These are phyloP conservation scores for Nycticorax nycticorax DNA, from an alignment of 2,113 vertebrate species.

Conservation along the genomic window DNA sequence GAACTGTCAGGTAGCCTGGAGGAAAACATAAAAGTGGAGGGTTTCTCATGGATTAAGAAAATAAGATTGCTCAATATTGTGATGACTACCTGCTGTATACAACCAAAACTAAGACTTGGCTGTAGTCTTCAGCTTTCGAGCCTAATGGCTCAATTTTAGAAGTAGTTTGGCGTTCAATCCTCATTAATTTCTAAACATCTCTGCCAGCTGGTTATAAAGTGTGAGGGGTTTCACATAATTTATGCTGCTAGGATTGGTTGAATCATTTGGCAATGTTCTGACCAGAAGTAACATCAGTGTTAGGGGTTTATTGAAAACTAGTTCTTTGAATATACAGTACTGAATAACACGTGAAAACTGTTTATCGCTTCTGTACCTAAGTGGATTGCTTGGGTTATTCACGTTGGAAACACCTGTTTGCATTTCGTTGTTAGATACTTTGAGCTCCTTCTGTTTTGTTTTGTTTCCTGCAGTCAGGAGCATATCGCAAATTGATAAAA, in stretches of 20 bases:
- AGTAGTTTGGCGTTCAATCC: not conserved
- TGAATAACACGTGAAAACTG: not conserved
- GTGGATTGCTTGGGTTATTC: not conserved
- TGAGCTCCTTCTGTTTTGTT: not conserved
- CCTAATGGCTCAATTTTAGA: not conserved
- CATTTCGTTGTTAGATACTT: not conserved
- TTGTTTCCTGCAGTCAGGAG: not conserved
- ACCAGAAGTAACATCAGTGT: not conserved
- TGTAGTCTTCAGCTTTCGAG: not conserved
- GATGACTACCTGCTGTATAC: not conserved
- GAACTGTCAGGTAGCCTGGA: slow-evolving; percentile 36
- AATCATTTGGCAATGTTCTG: not conserved
- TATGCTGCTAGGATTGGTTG: not conserved
- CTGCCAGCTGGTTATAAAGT: not conserved
- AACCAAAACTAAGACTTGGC: not conserved
- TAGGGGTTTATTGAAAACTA: not conserved
- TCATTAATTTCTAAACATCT: not conserved
- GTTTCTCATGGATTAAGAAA: slow-evolving; percentile 31
- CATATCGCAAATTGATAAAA: not conserved
- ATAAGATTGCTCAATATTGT: not conserved
- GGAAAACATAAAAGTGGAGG: not conserved
- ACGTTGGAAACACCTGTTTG: not conserved
- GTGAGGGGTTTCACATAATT: not conserved
- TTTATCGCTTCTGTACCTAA: not conserved
- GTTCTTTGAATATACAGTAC: not conserved